A percentile compares a stretch with the other conserved stretches of the same genome.
Conservation (phyloP, 2,888 invertebrate species). For the Heliconius ethilla region DNA sequence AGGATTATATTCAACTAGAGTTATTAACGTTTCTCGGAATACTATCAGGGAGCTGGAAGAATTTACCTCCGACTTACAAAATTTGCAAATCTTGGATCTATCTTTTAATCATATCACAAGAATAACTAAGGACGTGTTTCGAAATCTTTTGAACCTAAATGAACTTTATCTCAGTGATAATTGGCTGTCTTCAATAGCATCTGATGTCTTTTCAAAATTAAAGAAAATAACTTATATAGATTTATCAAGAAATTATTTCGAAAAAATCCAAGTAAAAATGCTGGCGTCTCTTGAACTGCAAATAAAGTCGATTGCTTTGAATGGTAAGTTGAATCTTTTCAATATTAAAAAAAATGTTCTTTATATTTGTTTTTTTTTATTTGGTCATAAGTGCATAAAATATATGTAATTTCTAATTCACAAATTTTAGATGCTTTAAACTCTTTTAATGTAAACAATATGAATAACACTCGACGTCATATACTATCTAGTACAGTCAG, state of each 20-base stretch:
- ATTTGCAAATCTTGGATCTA: constrained; percentile 89
- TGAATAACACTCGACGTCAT: too few species aligned
- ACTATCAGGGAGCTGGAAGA: constrained; percentile 90
- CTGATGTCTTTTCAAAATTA: constrained; percentile 89
- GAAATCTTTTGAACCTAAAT: constrained; percentile 87
- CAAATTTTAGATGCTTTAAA: too few species aligned
- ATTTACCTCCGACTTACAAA: constrained; percentile 89
- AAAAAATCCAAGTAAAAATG: constrained; percentile 89
- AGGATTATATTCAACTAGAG: constrained; percentile 86
- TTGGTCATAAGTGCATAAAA: neutral
- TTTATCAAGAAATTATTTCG: constrained; percentile 91
- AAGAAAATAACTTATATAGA: constrained; percentile 89
- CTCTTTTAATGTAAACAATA: too few species aligned
- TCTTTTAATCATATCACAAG: constrained; percentile 91
- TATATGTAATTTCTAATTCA: too few species aligned
- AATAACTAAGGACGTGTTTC: constrained; percentile 88
- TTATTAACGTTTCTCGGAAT: constrained; percentile 92
- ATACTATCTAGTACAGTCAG: too few species aligned
- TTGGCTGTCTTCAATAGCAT: constrained; percentile 89
- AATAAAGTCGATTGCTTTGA: constrained; percentile 87
- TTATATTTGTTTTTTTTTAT: neutral
- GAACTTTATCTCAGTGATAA: constrained; percentile 92
- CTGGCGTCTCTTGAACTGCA: constrained; percentile 91
- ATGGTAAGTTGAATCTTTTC: constrained; percentile 85
- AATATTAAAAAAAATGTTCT: neutral